phyloP scores from a whole-genome alignment of 2,113 vertebrate genomes.

The Chrysochloris asiatica region DNA sequence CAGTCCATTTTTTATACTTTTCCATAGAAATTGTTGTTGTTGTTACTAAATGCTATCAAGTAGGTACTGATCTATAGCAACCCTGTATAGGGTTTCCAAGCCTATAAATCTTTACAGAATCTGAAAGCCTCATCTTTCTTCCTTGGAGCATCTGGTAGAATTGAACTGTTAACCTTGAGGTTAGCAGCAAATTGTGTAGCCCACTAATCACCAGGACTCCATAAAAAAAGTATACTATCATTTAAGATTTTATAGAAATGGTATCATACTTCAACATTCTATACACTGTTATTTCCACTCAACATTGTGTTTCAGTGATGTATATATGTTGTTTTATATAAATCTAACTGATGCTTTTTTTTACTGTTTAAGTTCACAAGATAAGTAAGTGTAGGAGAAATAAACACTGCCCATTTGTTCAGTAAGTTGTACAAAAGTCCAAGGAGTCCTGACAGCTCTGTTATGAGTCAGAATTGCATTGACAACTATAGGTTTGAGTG shows the following conservation, averaged over 20 bases:
- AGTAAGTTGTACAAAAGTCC: not conserved
- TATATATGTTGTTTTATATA: not conserved
- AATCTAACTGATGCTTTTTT: not conserved
- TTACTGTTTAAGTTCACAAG: not conserved
- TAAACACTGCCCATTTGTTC: conserved; percentile 6
- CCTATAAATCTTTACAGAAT: too few relatives aligned
- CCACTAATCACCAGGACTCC: too few relatives aligned
- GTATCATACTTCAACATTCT: not conserved
- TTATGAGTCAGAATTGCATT: not conserved
- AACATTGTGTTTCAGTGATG: not conserved
- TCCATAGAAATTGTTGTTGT: too few relatives aligned
- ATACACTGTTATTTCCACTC: not conserved
- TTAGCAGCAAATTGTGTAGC: too few relatives aligned
- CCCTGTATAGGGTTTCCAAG: too few relatives aligned
- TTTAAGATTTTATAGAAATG: not conserved
- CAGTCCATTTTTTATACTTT: not conserved
- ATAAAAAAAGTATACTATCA: not conserved
- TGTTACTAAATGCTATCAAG: too few relatives aligned
- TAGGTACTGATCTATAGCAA: too few relatives aligned
- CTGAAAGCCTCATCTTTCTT: too few relatives aligned
- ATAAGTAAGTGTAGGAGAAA: not conserved
- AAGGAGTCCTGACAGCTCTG: not conserved
- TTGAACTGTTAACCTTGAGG: too few relatives aligned
- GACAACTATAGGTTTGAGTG: not conserved
- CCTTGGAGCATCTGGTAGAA: too few relatives aligned